A percentile compares a stretch with the other conserved stretches of the same genome.
These are phyloP conservation scores for Terrapene triunguis DNA, from an alignment of 2,113 vertebrate genomes.

Conservation along the genomic window DNA sequence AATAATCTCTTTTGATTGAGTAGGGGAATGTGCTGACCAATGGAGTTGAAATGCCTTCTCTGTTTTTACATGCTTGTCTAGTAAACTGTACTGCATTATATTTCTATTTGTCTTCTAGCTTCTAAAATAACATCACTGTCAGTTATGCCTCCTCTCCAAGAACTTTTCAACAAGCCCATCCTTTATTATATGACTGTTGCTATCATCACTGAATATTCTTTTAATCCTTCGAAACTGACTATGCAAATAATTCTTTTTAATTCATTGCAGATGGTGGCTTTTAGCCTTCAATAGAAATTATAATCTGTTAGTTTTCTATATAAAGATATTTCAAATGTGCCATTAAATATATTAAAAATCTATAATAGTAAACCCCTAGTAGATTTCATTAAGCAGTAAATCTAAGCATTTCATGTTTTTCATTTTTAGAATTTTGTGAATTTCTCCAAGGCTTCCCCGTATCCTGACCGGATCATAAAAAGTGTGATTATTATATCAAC, in stretches of 20 bases:
- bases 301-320: background rate
- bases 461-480: background rate
- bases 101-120: background rate
- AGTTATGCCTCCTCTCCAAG: background rate
- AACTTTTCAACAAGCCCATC: background rate
- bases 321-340: background rate
- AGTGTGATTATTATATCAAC: background rate
- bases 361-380: background rate
- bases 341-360: background rate
- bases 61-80: background rate
- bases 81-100: background rate
- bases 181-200: background rate
- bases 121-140: background rate
- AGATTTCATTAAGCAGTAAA: background rate
- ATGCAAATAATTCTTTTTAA: background rate
- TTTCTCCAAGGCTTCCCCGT: background rate
- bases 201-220: background rate
- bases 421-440: background rate
- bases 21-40: background rate
- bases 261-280: accelerated
- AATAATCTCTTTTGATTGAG: background rate
- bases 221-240: background rate
- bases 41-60: background rate
- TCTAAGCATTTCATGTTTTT: background rate
- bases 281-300: background rate